Evolutionary conservation across 2,113 vertebrate species (phyloP), one percentile per base, ranked within the genome.

Genomic region (Callipepla californica): DNA sequence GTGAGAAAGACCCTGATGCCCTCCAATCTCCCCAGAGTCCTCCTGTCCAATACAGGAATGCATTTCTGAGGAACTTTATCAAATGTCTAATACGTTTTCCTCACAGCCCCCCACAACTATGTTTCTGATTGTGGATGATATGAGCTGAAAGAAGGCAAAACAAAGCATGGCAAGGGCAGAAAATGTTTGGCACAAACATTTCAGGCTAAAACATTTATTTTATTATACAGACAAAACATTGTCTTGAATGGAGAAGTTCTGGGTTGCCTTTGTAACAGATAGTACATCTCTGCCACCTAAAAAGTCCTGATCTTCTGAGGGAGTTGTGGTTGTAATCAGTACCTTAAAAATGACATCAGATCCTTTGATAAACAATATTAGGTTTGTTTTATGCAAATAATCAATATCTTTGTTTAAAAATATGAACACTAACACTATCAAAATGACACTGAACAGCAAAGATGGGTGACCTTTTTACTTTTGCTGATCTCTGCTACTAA

Each of bases 11-110:
- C 25, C 9, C 21, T 22, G 17, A 16, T 66, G 58, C 58, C 50
- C 25, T n/a, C 30, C 4, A 28, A 72, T 30, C 11, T 23, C 32
- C 12, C 45, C 1, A 0, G 2, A 20, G 20, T 23, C 40, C 7
- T 11, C n/a, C 3, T 2, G 0, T 20, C 16, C 15, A 8, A 6
- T 13, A 13, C 72, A 93, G 48, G 50, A 20, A n/a, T 40, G 3
- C 2, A 36, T 69, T 90, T 77, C 76, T 83, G 10, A 16, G 5
- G 13, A 61, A 47, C 21, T 68, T 7, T 65, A 7, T 32, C 47
- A 36, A 9, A 19, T 28, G 25, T 7, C 2, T 1, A 78, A 70
- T 45, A 23, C 2, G 4, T 45, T 63, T 93, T 69, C 26, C 30
- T 8, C 53, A 58, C 11, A 51, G n/a, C 3, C 7, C 25, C 22